phyloP scores from a whole-genome alignment of 2,888 invertebrate genomes.

The Metallyticus violacea region DNA sequence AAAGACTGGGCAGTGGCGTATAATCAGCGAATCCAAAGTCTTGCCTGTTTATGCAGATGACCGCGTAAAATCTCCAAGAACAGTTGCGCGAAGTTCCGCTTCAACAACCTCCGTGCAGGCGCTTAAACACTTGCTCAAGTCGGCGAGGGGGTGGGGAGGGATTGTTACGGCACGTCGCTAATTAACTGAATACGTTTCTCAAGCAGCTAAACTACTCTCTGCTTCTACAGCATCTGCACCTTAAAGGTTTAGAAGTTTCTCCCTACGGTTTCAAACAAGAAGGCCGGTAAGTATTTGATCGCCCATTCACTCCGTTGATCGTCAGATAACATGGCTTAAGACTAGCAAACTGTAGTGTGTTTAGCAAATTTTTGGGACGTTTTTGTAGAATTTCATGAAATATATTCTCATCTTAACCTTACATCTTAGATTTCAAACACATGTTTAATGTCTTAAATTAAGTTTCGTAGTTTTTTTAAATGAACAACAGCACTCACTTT shows the following conservation, averaged over 20 bases:
- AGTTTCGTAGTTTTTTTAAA: no score
- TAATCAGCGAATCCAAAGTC: not conserved
- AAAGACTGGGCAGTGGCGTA: not conserved
- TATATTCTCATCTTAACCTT: no score
- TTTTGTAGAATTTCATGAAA: no score
- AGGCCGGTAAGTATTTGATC: not conserved
- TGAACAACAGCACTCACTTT: no score
- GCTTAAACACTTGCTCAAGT: not conserved
- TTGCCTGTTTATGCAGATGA: not conserved
- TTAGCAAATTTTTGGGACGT: no score
- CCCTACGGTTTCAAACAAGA: not conserved
- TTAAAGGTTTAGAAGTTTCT: not conserved
- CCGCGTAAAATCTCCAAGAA: not conserved
- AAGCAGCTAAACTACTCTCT: not conserved
- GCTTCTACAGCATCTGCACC: not conserved
- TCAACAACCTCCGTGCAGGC: not conserved
- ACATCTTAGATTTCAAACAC: no score
- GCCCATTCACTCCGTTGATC: not conserved
- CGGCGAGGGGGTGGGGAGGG: not conserved
- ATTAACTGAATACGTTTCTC: not conserved
- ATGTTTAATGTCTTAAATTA: no score
- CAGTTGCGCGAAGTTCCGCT: not conserved
- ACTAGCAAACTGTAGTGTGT: no score
- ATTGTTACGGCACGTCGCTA: not conserved
- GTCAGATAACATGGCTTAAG: no score